phyloP scores from a whole-genome alignment of 2,113 vertebrate species.

The Psophia crepitans region DNA sequence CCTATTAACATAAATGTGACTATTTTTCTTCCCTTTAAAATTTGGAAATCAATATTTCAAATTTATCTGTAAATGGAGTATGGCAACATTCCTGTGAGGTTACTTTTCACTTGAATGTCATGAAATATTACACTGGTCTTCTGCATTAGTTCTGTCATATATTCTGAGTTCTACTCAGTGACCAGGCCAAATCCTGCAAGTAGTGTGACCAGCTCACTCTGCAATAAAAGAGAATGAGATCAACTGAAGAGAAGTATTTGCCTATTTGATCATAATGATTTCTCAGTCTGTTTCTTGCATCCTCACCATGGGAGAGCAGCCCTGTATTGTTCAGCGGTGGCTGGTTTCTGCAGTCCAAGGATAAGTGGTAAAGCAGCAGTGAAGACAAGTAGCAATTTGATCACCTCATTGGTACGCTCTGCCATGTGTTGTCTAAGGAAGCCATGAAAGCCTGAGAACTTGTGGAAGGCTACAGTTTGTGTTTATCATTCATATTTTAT shows the following conservation, averaged over 20 bases:
- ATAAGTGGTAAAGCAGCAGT: not conserved
- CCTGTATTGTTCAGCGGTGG: no score
- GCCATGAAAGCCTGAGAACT: not conserved
- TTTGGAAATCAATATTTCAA: not conserved
- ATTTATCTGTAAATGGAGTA: not conserved
- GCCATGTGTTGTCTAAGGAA: not conserved
- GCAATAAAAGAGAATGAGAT: not conserved
- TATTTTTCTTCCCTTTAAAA: not conserved
- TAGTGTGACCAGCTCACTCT: not conserved
- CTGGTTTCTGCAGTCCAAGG: not conserved
- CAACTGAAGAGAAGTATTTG: not conserved
- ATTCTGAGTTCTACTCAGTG: not conserved
- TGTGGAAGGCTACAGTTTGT: not conserved
- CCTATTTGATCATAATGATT: not conserved
- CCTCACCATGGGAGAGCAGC: not conserved
- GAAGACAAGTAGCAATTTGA: not conserved
- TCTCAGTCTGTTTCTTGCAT: not conserved
- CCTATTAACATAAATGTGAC: not conserved
- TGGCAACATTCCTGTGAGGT: not conserved
- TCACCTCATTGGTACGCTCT: not conserved
- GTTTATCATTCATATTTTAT: constrained; percentile 44
- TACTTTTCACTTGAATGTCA: not conserved
- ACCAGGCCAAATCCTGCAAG: not conserved
- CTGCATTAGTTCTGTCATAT: not conserved
- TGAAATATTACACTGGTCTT: not conserved